Percentiles rank a stretch among this genome's conserved stretches.
These are phyloP conservation scores for Umimayanthus kanabou DNA, from an alignment of 92 coral and sea anemone genomes.

Conservation along the genomic window DNA sequence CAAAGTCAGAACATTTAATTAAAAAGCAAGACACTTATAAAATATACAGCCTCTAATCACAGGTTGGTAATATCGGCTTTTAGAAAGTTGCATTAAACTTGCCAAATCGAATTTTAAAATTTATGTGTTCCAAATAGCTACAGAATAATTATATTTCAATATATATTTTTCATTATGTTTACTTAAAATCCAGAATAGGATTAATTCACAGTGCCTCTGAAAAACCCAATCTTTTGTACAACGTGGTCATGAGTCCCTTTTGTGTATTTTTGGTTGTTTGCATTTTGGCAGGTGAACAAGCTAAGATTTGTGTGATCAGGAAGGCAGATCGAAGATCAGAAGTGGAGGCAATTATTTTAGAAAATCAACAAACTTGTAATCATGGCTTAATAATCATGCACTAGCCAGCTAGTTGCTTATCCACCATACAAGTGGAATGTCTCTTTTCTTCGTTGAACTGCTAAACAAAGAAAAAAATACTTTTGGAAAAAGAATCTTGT, in stretches of 20 bases:
- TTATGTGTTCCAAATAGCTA: not conserved
- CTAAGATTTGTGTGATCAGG: not conserved
- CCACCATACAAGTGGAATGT: not conserved
- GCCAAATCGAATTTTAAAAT: not conserved
- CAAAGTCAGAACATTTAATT: not conserved
- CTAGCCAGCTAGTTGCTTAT: not conserved
- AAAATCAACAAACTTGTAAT: not conserved
- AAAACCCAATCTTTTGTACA: not conserved
- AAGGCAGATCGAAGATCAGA: too few species aligned
- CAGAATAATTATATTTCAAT: not conserved
- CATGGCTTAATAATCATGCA: not conserved
- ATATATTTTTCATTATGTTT: too few species aligned
- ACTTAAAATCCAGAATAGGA: not conserved
- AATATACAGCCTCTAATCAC: too few species aligned
- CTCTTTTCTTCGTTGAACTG: not conserved
- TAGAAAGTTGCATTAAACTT: not conserved
- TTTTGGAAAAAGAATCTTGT: too few species aligned
- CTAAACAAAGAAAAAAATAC: not conserved
- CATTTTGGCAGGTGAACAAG: not conserved
- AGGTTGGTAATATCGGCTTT: not conserved
- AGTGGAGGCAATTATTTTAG: not conserved
- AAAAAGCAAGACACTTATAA: too few species aligned
- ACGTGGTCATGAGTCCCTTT: not conserved
- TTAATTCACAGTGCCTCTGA: not conserved
- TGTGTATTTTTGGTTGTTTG: not conserved